Percentiles rank a stretch among this genome's conserved stretches.
phyloP scores from a whole-genome alignment of 53 echinoderm and acorn worm species.

The Holothuria scabra region DNA sequence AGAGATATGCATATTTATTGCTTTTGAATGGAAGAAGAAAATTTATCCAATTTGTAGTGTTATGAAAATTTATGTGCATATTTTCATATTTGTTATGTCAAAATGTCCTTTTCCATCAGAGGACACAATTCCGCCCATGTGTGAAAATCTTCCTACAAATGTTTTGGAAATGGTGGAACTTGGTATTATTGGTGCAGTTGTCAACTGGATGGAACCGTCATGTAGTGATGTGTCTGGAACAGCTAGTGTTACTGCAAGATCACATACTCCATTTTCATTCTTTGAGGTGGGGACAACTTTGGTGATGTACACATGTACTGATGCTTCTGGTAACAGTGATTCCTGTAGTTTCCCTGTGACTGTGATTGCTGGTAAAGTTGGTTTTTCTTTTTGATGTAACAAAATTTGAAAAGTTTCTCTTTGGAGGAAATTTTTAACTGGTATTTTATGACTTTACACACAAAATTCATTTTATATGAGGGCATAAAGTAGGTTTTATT shows the following conservation, averaged over 20 bases:
- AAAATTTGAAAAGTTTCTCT: too few relatives aligned
- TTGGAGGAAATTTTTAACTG: too few relatives aligned
- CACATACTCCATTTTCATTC: too few relatives aligned
- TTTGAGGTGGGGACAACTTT: background rate
- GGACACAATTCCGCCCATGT: conserved; percentile 13
- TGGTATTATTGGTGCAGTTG: conserved; percentile 14
- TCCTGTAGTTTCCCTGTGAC: background rate
- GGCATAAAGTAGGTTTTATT: too few relatives aligned
- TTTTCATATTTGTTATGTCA: too few relatives aligned
- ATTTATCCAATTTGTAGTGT: too few relatives aligned
- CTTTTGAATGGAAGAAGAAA: accelerated
- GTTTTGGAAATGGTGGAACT: conserved; percentile 46
- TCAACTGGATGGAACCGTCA: conserved; percentile 54
- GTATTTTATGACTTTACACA: too few relatives aligned
- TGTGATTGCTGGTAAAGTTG: too few relatives aligned
- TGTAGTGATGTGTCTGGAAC: conserved; percentile 57
- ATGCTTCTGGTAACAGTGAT: background rate
- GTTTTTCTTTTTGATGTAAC: too few relatives aligned
- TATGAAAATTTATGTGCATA: too few relatives aligned
- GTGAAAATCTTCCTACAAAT: background rate
- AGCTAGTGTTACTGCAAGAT: conserved; percentile 28
- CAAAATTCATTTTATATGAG: too few relatives aligned
- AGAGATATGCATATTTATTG: too few relatives aligned
- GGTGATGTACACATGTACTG: background rate
- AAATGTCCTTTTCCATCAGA: background rate